Percentiles rank a stretch among this genome's conserved stretches.
Conservation (phyloP, 2,888 invertebrate genomes). For the Cheiracanthium punctorium region DNA sequence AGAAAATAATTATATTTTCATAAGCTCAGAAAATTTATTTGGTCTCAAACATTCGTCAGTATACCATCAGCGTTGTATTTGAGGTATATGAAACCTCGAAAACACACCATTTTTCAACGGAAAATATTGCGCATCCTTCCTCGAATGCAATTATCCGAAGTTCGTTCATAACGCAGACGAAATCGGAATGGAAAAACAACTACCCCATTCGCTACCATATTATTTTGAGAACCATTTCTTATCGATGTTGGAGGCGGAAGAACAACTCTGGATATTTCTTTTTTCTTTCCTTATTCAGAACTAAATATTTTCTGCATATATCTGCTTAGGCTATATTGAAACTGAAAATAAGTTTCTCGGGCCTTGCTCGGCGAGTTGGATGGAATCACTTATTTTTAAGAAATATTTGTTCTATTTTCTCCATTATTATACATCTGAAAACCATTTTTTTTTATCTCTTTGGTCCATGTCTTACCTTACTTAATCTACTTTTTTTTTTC, state of each 20-base stretch:
- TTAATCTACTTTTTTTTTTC: slow-evolving; percentile 6
- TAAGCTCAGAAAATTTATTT: too few species aligned
- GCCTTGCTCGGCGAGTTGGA: background rate
- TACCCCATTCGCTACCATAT: background rate
- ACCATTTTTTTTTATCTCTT: slow-evolving; percentile 4
- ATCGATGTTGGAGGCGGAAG: background rate
- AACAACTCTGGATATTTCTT: background rate
- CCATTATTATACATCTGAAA: background rate
- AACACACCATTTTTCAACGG: too few species aligned
- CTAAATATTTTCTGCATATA: background rate
- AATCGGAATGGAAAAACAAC: background rate
- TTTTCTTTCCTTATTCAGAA: background rate
- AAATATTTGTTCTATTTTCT: slow-evolving; percentile 9
- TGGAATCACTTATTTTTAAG: slow-evolving; percentile 17
- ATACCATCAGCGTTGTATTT: too few species aligned
- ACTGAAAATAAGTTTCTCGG: slow-evolving; percentile 2
- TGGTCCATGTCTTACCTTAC: background rate
- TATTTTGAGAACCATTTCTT: background rate
- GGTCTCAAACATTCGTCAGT: too few species aligned
- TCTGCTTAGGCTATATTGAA: background rate
- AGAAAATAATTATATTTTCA: too few species aligned
- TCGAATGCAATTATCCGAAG: background rate
- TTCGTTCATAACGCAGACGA: background rate
- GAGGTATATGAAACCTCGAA: too few species aligned
- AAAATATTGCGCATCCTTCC: background rate